These are phyloP conservation scores for Erebia palarica DNA, from an alignment of 2,888 invertebrate genomes.

Conservation along the genomic window DNA sequence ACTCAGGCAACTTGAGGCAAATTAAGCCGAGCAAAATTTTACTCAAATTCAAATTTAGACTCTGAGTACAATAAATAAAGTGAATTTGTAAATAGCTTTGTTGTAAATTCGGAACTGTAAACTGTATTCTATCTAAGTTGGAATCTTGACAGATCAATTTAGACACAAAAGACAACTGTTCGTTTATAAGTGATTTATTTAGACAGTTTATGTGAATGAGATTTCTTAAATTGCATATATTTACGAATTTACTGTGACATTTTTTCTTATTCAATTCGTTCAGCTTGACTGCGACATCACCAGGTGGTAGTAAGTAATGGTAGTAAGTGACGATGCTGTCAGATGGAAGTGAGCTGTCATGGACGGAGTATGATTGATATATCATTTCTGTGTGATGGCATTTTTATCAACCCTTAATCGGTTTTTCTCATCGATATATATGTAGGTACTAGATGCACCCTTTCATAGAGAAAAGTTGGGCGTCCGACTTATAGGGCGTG, in stretches of 20 bases:
- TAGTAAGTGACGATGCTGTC: no score
- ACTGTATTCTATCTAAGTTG: background rate
- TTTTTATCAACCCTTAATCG: background rate
- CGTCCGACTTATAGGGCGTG: no score
- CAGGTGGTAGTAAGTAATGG: no score
- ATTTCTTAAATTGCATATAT: background rate
- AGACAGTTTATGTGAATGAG: background rate
- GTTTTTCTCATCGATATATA: no score
- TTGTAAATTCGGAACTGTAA: slow-evolving; percentile 3
- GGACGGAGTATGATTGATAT: no score
- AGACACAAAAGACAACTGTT: slow-evolving; percentile 11
- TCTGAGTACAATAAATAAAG: background rate
- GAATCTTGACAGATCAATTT: slow-evolving; percentile 12
- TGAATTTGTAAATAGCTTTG: background rate
- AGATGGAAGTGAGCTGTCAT: no score
- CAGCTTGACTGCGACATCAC: no score
- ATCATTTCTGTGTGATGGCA: background rate
- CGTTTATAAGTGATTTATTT: slow-evolving; percentile 14
- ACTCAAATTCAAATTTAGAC: background rate
- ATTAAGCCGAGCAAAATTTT: no score
- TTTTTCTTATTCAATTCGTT: no score
- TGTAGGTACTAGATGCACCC: no score
- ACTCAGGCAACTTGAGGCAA: background rate
- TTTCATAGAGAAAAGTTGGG: no score
- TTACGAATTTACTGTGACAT: background rate